A percentile compares a stretch with the other conserved stretches of the same genome.
phyloP scores from a whole-genome alignment of 92 coral and sea anemone species.

The Chrysogorgia sp. region DNA sequence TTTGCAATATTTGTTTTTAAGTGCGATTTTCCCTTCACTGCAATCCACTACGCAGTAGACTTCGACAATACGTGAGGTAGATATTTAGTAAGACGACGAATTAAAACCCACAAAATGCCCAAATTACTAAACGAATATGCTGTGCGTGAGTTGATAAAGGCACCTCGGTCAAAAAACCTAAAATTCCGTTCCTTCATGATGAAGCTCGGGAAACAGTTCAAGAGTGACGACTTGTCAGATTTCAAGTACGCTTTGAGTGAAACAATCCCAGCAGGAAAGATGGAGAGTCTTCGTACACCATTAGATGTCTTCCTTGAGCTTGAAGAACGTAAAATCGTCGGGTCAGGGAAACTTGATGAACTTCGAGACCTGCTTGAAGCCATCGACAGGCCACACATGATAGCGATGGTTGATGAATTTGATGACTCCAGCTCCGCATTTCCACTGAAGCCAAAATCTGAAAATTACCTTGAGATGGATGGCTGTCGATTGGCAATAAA shows the following conservation, averaged over 20 bases:
- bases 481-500: too few relatives aligned
- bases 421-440: neutral
- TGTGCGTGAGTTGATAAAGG: too few relatives aligned
- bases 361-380: conserved; percentile 2
- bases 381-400: neutral
- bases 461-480: too few relatives aligned
- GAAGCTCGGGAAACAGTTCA: neutral
- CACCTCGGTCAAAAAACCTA: too few relatives aligned
- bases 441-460: too few relatives aligned
- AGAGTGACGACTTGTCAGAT: neutral
- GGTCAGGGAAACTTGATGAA: neutral
- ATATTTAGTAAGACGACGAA: too few relatives aligned
- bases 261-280: conserved; percentile 2
- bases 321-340: neutral
- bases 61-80: too few relatives aligned
- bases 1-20: too few relatives aligned
- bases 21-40: too few relatives aligned
- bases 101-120: too few relatives aligned
- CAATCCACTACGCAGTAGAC: too few relatives aligned
- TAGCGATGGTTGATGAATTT: neutral
- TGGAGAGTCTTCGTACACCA: conserved; percentile 2
- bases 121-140: too few relatives aligned
- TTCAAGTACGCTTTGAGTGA: neutral
- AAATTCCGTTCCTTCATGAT: conserved; percentile 14
- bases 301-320: neutral